Evolutionary conservation across 2,113 vertebrate genomes (phyloP), one percentile per base, ranked within the genome.

Genomic region (Urocynchramus pylzowi): DNA sequence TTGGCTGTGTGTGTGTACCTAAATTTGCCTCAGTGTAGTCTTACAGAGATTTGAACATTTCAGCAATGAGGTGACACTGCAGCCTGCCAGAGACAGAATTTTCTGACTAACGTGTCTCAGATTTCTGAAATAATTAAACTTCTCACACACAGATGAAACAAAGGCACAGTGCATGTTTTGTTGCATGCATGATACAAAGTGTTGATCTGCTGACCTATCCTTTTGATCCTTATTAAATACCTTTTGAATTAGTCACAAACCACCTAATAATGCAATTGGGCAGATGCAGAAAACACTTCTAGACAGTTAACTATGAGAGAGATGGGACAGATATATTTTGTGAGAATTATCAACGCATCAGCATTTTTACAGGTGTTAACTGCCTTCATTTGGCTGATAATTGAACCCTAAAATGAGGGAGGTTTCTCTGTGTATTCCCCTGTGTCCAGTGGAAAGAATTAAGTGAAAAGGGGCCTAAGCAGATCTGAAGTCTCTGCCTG

Each of bases 81-180:
- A 74, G 9, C 9, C 35, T 52, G 21, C 21, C 54, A 81, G 63
- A 76, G 13, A 22, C 4, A n/a, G 27, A 84, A 47, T 61, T 69
- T 87, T 78, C 42, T 49, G 21, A 13, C 10, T 13, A 27, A 52
- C 14, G 1, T 41, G 7, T 53, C 22, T 39, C 16, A n/a, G 16
- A 30, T 69, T 86, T 86, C 49, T 80, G 14, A 80, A 88, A 44
- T 22, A 45, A 60, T 22, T 7, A 59, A 24, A 65, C 3, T 30
- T 76, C 85, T 68, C 42, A 30, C 7, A 84, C 7, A 10, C 9
- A 26, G 8, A n/a, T 13, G 6, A 67, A 69, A 59, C 6, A 59
- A 87, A 92, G 31, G 17, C 10, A 22, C 7, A 0, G 0, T 56
- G 12, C 18, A 8, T 54, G 35, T 45, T 68, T 77, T 30, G 28